phyloP scores from a whole-genome alignment of 2,113 vertebrate genomes.

The Heterochromis multidens region DNA sequence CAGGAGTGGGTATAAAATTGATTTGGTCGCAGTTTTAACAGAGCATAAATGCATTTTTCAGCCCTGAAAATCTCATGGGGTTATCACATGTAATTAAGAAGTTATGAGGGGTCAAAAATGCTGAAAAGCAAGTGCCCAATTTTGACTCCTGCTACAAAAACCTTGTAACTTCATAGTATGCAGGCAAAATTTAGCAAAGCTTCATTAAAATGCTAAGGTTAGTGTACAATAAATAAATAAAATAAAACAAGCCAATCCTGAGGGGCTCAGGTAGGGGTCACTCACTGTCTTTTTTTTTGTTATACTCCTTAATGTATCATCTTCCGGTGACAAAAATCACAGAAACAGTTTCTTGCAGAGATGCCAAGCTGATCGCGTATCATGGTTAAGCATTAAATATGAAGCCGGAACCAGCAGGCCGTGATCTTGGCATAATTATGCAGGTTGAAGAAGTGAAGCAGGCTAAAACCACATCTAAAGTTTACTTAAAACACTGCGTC shows the following conservation, averaged over 20 bases:
- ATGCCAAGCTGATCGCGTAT: neutral
- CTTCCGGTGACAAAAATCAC: too few relatives aligned
- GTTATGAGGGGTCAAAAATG: neutral
- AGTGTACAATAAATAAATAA: neutral
- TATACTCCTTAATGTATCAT: neutral
- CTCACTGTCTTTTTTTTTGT: too few relatives aligned
- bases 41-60: neutral
- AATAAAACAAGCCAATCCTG: neutral
- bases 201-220: neutral
- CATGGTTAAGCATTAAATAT: neutral
- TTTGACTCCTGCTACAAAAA: too few relatives aligned
- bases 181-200: neutral
- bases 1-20: neutral
- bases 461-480: neutral
- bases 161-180: too few relatives aligned
- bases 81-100: neutral
- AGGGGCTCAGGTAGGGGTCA: neutral
- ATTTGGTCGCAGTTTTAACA: neutral
- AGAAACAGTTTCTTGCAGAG: neutral
- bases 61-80: neutral
- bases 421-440: neutral
- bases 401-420: neutral
- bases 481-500: neutral
- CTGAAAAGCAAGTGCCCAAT: too few relatives aligned
- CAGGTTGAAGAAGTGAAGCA: neutral